phyloP scores from a whole-genome alignment of 2,113 vertebrate genomes.

The Astur gentilis region DNA sequence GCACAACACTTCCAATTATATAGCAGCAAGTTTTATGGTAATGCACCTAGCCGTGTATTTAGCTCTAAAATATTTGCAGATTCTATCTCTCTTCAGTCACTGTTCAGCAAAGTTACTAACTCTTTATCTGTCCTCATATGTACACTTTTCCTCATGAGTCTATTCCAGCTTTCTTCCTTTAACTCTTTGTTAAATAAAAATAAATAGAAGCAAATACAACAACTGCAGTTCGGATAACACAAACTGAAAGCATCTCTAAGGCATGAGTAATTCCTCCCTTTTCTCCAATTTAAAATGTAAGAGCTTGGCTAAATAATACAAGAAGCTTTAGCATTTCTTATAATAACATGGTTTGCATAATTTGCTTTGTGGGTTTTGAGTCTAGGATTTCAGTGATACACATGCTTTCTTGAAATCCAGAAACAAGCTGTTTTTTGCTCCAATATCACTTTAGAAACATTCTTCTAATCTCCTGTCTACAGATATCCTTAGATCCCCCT shows the following conservation, averaged over 20 bases:
- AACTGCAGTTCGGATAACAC: neutral
- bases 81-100: neutral
- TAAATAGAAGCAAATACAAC: neutral
- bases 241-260: neutral
- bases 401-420: neutral
- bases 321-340: neutral
- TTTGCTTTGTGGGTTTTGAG: neutral
- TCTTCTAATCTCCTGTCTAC: neutral
- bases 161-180: neutral
- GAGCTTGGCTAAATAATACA: neutral
- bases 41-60: neutral
- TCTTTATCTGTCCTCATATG: neutral
- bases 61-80: neutral
- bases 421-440: neutral
- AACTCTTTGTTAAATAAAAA: neutral
- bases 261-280: neutral
- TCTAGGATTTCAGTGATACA: neutral
- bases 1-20: neutral
- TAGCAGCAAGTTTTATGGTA: neutral
- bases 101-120: neutral
- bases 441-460: neutral
- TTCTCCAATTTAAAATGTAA: neutral
- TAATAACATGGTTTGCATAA: neutral
- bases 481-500: neutral
- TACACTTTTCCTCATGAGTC: neutral